Conservation (phyloP, 2,797 vertebrate genomes). For the Vipera ursinii region DNA sequence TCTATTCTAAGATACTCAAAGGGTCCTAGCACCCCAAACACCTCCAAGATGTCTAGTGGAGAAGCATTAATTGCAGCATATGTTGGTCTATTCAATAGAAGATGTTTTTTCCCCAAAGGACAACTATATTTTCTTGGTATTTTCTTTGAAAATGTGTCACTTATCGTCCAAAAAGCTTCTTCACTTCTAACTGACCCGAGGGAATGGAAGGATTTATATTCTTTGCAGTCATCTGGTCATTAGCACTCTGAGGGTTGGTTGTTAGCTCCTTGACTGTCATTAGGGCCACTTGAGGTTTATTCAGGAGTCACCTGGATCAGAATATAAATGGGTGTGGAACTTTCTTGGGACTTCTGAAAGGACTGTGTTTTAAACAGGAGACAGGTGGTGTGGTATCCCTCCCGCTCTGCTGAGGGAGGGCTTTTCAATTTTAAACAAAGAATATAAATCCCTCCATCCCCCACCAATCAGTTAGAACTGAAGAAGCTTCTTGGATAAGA, state of each 20-base stretch:
- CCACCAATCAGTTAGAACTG: not conserved
- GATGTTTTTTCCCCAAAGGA: fast-evolving
- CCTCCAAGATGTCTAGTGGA: not conserved
- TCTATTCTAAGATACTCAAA: not conserved
- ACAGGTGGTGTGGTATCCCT: not conserved
- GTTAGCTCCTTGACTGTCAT: not conserved
- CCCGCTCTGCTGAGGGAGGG: not conserved
- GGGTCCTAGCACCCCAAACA: not conserved
- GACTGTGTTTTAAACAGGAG: not conserved
- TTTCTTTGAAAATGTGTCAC: not conserved
- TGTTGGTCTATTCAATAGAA: not conserved
- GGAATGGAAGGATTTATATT: not conserved
- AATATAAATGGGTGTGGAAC: not conserved
- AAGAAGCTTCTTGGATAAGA: not conserved
- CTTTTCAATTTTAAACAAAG: not conserved
- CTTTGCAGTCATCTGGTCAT: not conserved
- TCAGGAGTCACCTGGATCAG: not conserved
- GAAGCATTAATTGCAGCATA: not conserved
- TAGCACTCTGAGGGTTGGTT: not conserved
- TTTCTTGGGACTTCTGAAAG: not conserved
- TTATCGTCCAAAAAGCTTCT: not conserved
- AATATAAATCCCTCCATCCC: not conserved
- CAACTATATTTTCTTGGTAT: not conserved
- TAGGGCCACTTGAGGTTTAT: not conserved
- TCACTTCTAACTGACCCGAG: not conserved